Percentiles rank a stretch among this genome's conserved stretches.
These are phyloP conservation scores for Meriones unguiculatus DNA, from an alignment of 2,113 vertebrate species.

Conservation along the genomic window DNA sequence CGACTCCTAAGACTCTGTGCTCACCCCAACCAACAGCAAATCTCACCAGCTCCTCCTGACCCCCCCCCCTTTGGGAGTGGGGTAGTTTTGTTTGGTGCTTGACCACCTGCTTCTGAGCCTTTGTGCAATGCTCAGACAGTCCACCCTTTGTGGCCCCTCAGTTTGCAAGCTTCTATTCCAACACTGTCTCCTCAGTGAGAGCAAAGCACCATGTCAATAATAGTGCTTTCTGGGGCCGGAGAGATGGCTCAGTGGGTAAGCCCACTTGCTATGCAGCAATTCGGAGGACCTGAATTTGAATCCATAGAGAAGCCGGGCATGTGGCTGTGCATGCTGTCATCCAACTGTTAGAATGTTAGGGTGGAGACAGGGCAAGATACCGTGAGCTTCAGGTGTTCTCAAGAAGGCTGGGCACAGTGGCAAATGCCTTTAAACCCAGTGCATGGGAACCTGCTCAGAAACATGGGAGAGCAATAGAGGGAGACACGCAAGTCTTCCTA, in stretches of 20 bases:
- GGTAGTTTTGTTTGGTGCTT: neutral
- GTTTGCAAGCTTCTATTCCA: neutral
- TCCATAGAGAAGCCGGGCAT: neutral
- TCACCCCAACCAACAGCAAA: neutral
- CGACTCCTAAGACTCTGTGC: too few relatives aligned
- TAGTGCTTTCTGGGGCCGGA: neutral
- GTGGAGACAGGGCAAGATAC: neutral
- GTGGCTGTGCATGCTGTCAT: neutral
- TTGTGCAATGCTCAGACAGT: too few relatives aligned
- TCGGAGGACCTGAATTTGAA: neutral
- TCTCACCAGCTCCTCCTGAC: neutral
- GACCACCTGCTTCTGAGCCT: neutral
- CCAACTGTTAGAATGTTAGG: neutral
- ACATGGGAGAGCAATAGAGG: neutral
- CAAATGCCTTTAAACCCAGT: neutral
- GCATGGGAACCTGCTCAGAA: neutral
- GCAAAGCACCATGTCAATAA: rapidly evolving
- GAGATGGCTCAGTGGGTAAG: neutral
- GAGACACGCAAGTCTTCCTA: neutral
- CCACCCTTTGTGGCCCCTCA: neutral
- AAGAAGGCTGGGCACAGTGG: neutral
- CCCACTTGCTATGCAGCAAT: too few relatives aligned
- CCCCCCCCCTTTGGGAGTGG: neutral
- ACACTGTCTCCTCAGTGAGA: neutral
- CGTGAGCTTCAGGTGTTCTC: neutral